Percentiles rank a stretch among this genome's conserved stretches.
Evolutionary conservation across 2,113 vertebrate genomes (phyloP).

Genomic region (Australoheros scitulus): DNA sequence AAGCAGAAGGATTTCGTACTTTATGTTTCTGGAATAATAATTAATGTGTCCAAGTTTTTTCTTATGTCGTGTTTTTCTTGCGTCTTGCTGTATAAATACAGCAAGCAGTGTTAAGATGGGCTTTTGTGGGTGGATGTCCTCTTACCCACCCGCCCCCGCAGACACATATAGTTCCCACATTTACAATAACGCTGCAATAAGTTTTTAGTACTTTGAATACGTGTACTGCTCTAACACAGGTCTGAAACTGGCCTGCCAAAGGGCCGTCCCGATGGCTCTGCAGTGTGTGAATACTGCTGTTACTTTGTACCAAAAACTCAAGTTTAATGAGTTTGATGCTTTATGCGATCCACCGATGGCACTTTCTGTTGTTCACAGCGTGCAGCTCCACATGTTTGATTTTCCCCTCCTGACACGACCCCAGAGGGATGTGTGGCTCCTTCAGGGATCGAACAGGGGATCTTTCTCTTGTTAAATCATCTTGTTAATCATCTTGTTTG

Average conservation of each 20-base stretch:
- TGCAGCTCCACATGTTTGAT: rapidly evolving
- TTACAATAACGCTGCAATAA: no score
- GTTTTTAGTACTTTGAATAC: no score
- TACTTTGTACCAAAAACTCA: not conserved
- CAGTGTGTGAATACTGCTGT: not conserved
- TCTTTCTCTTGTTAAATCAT: not conserved
- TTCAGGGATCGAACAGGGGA: not conserved
- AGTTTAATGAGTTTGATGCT: not conserved
- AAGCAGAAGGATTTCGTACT: not conserved
- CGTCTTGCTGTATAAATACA: not conserved
- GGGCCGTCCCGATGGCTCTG: not conserved
- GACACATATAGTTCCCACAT: no score
- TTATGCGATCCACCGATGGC: not conserved
- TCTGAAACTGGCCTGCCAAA: not conserved
- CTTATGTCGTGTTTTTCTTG: not conserved
- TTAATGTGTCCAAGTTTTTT: not conserved
- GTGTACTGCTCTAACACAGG: not conserved
- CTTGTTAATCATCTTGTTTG: not conserved
- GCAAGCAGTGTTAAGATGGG: no score
- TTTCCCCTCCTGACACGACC: not conserved
- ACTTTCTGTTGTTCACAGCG: not conserved
- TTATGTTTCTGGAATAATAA: not conserved
- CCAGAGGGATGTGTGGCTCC: not conserved
- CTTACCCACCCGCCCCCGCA: no score
- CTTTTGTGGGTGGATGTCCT: not conserved